These are phyloP conservation scores for Megaustenia siamemsis DNA, from an alignment of 2,888 invertebrate genomes.

Conservation along the genomic window DNA sequence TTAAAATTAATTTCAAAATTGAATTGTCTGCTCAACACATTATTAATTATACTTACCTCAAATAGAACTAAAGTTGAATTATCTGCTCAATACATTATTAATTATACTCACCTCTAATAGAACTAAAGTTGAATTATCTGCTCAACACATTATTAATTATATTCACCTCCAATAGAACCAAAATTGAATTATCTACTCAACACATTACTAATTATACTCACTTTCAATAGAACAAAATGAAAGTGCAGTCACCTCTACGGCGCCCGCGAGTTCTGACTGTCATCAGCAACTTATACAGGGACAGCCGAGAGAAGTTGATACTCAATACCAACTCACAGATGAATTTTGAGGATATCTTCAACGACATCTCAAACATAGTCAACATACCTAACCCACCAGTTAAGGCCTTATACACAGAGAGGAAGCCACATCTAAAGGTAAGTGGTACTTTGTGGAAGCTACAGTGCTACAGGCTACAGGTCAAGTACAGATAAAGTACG, in stretches of 20 bases:
- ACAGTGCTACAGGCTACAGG: too few relatives aligned
- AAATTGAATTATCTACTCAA: not conserved
- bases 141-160: too few relatives aligned
- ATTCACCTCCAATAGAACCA: too few relatives aligned
- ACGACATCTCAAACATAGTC: constrained; percentile 84
- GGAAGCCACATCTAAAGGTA: constrained; percentile 90
- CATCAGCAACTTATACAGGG: constrained; percentile 95
- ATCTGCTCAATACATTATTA: too few relatives aligned
- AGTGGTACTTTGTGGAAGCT: too few relatives aligned
- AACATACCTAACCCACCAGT: constrained; percentile 82
- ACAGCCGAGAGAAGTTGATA: constrained; percentile 85
- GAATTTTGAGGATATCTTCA: constrained; percentile 95
- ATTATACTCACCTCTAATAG: too few relatives aligned
- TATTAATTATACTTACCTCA: too few relatives aligned
- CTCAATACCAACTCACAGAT: constrained; percentile 94
- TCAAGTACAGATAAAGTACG: too few relatives aligned
- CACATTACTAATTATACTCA: not conserved
- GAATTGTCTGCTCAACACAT: too few relatives aligned
- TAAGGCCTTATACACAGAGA: constrained; percentile 94
- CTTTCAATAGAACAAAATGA: not conserved
- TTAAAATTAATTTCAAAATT: too few relatives aligned
- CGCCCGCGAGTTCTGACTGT: constrained; percentile 84
- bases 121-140: too few relatives aligned
- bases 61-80: too few relatives aligned
- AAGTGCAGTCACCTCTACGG: constrained; percentile 83